phyloP scores from a whole-genome alignment of 2,113 vertebrate species.

The Anseranas semipalmata region DNA sequence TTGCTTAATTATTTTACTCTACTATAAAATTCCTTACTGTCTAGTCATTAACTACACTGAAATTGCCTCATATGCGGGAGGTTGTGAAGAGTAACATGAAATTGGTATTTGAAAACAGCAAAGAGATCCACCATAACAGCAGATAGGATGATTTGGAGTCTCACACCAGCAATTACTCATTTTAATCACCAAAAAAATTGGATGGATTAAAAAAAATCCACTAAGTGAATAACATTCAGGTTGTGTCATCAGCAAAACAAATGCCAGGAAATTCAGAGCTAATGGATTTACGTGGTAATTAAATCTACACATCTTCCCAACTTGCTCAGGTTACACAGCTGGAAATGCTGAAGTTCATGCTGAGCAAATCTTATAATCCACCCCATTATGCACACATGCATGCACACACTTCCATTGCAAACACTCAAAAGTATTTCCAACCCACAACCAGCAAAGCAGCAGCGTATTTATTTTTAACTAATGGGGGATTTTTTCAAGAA shows the following conservation, averaged over 20 bases:
- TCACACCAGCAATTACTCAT: slow-evolving; percentile 2
- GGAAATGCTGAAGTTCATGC: slow-evolving; percentile 35
- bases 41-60: background rate
- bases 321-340: slow-evolving; percentile 31
- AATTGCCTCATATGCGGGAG: background rate
- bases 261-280: slow-evolving; percentile 1
- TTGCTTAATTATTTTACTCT: background rate
- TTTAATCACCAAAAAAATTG: background rate
- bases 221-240: background rate
- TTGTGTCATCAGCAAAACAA: slow-evolving; percentile 14
- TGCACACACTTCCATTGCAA: slow-evolving; percentile 2
- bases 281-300: slow-evolving; percentile 28
- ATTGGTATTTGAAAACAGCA: background rate
- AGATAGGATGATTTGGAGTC: background rate
- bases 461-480: background rate
- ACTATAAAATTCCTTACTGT: background rate
- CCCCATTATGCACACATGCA: slow-evolving; percentile 28
- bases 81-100: background rate
- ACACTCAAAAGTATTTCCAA: background rate
- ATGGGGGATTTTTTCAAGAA: background rate
- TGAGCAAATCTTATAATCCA: slow-evolving; percentile 54
- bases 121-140: background rate
- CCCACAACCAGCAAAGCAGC: background rate
- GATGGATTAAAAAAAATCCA: background rate
- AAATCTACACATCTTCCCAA: slow-evolving; percentile 35